Evolutionary conservation across 1,140 invertebrate species (phyloP).

Genomic region (Trialeurodes vaporariorum): DNA sequence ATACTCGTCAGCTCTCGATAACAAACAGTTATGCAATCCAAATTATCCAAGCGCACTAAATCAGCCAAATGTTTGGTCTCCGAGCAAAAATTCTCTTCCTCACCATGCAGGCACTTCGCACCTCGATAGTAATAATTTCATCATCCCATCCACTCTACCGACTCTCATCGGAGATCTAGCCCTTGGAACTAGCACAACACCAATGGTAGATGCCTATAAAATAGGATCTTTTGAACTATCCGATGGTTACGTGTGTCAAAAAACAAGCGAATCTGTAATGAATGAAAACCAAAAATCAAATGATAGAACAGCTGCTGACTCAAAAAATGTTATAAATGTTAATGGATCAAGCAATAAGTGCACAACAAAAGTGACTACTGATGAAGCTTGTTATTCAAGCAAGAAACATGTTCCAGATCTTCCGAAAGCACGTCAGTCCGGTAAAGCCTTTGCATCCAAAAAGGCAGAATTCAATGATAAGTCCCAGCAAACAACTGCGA

Average conservation of each 20-base stretch:
- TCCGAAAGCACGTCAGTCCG: background rate
- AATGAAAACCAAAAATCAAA: background rate
- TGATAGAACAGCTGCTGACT: background rate
- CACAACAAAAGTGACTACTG: background rate
- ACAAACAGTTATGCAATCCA: background rate
- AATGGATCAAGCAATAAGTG: background rate
- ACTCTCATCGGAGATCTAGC: slow-evolving; percentile 33
- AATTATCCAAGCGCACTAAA: background rate
- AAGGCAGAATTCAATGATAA: slow-evolving; percentile 28
- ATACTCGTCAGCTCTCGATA: background rate
- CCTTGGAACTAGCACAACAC: slow-evolving; percentile 26
- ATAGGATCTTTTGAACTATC: slow-evolving; percentile 20
- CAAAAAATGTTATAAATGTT: background rate
- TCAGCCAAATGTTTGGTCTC: slow-evolving; percentile 20
- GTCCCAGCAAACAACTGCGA: slow-evolving; percentile 31
- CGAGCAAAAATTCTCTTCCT: slow-evolving; percentile 22
- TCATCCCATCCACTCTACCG: slow-evolving; percentile 30
- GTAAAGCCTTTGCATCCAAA: slow-evolving; percentile 20
- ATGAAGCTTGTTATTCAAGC: slow-evolving; percentile 27
- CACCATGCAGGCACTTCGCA: slow-evolving; percentile 19
- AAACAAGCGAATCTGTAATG: background rate
- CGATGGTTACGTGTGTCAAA: background rate
- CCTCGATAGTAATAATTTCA: slow-evolving; percentile 23
- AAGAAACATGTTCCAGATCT: slow-evolving; percentile 20
- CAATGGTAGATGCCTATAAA: slow-evolving; percentile 28